Evolutionary conservation across 2,888 invertebrate genomes (phyloP), one percentile per base, ranked within the genome.

Genomic region (Plemyria rubiginata): DNA sequence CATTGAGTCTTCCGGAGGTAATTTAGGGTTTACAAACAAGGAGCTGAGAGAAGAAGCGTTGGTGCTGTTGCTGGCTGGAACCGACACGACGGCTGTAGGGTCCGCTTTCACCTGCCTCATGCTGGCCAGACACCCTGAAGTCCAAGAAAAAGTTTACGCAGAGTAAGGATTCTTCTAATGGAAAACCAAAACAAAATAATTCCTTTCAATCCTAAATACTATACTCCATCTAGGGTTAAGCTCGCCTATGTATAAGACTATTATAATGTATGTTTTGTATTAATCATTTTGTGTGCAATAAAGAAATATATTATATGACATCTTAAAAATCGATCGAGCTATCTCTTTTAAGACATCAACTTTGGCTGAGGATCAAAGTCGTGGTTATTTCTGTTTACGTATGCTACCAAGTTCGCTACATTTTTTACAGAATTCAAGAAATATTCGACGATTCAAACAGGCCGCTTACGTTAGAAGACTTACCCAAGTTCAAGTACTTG

Each of bases 41-140:
- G 81, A 83, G 49, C 64, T 87, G 0, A 71, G 70, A 2, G 87
- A 87, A 12, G 87, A 87, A 53, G 72, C 72, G 0, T 22, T 85
- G 13, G 82, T 85, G 1, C 55, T 86, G 5, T 52, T 80, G 4
- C 9, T 81, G 0, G 87, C 85, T 22, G 86, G 84, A 0, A 85
- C 82, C 0, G 87, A 86, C 46, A 86, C 86, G 0, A 79, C 85
- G 0, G 84, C 86, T 2, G 80, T 81, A 0, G 81, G 78, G 0
- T 54, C 70, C 0, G 71, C 77, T 0, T 86, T 82, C 46, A 73
- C 77, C 0, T 54, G 75, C 2, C 62, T 76, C 1, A 70, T 86
- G 78, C 65, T 87, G 41, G 73, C 82, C 0, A 70, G 66, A 36
- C 70, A 84, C 41, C 78, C 68, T 15, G 70, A 78, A 6, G 73